Evolutionary conservation across 2,797 vertebrate species (phyloP), one percentile per base, ranked within the genome.

Genomic region (Alca torda): DNA sequence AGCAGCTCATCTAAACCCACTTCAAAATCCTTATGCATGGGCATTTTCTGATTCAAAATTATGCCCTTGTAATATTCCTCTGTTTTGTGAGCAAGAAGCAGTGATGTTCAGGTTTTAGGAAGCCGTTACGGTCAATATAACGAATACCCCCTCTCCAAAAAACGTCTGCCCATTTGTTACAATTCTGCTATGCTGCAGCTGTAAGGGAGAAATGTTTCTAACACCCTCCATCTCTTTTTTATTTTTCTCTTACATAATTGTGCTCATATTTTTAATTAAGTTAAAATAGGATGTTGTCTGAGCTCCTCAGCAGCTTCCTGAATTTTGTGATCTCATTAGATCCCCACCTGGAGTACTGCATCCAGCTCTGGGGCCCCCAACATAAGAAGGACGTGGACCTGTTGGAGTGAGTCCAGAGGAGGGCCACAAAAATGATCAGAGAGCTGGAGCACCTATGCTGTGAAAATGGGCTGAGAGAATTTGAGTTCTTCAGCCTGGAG

Each of bases 251-350:
- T 86, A 56, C n/a, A 30, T 81, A 93, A 83, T 28, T 72, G 17
- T 64, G 68, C 5, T 64, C 23, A 7, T 69, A n/a, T 13, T 94
- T 94, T 92, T 87, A 75, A 95, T 90, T 89, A 90, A 85, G 35
- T 83, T 92, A 84, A 86, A 88, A 85, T 46, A 56, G 46, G 41
- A 48, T 48, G 41, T 77, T 84, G 68, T 60, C 28, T 41, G 9
- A 89, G 83, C 76, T 91, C 50, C 77, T 91, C 69, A 83, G 46
- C 43, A 78, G 41, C 78, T 88, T 92, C 64, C 94, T 72, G 74
- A 57, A 63, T 94, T 83, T 81, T 73, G 69, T 84, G 76, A 81
- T 87, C 85, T 74, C 63, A 16, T 65, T 41, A 65, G 21, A 65
- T 7, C 19, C 19, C 41, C 41, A 24, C 20, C 20, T 45, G 21